Base-by-base conservation (phyloP, 2,797 vertebrate species). In the Glossophaga mutica region DNA sequence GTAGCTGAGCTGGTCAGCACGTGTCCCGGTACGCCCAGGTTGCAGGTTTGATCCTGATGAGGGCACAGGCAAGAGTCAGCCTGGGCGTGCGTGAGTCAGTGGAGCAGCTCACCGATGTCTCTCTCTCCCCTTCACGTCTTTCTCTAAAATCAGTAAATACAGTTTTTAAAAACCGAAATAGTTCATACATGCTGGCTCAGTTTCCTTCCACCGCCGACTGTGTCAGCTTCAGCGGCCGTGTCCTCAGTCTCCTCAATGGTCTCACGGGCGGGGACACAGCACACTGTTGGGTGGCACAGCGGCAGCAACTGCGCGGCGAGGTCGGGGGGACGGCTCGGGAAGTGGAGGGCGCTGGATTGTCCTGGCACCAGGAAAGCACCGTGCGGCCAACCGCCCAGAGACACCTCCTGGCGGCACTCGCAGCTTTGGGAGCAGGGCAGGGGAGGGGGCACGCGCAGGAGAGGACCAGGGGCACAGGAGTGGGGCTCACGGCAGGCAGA, bases 351-450 rank as follows among this genome's bases (percentile, higher is more conserved):
- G 37, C n/a, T n/a, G n/a, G n/a, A n/a, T n/a, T n/a, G 9, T 11
- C 4, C 11, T 34, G n/a, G 46, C 1, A 1, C 48, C n/a, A 65
- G 55, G 71, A 42, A 26, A 50, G 22, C 3, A 9, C 18, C 11
- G 26, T 10, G 10, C 3, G 4, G 37, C 5, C 42, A 5, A 7
- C 8, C n/a, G 16, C 19, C n/a, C 34, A 32, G 44, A 68, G 42
- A 21, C 6, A n/a, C 76, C 67, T 44, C 62, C 87, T 24, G 62
- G 26, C 59, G 34, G n/a, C 2, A 4, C 5, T 4, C 5, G 0
- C 16, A 6, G 50, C 18, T 0, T 16, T 44, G 32, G 50, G 39
- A 5, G 34, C 5, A 21, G 65, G 65, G 3, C 14, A 1, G 16
- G 34, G 32, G 12, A 32, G 44, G 29, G n/a, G 65, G 3, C 65